Conservation (phyloP, 2,888 invertebrate genomes). For the Vesta saturnalis region DNA sequence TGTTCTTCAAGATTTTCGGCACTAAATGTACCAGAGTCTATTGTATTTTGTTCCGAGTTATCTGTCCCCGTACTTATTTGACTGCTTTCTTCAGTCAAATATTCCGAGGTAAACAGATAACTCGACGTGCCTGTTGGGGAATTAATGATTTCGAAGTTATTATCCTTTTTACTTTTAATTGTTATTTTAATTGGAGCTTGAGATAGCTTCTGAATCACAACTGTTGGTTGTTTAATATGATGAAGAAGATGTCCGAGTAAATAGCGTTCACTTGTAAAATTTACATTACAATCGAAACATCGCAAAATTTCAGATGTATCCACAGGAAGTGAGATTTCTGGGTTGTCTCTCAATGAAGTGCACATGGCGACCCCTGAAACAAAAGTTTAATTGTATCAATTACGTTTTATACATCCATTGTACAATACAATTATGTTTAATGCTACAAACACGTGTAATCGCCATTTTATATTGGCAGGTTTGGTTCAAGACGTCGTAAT, state of each 20-base stretch:
- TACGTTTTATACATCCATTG: background rate
- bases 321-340: background rate
- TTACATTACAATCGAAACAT: conserved; percentile 66
- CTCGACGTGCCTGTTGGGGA: conserved; percentile 45
- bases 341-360: conserved; percentile 20
- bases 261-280: conserved; percentile 63
- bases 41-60: conserved; percentile 46
- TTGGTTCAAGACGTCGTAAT: no score
- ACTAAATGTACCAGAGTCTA: conserved; percentile 28
- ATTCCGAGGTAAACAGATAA: conserved; percentile 22
- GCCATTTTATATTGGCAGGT: no score
- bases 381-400: background rate
- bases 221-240: conserved; percentile 67
- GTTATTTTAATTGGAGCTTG: conserved; percentile 65
- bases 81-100: conserved; percentile 61
- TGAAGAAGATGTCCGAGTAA: conserved; percentile 66
- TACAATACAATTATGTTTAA: no score
- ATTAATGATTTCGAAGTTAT: conserved; percentile 57
- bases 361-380: conserved; percentile 26
- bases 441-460: no score
- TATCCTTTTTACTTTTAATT: conserved; percentile 58
- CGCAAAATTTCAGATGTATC: conserved; percentile 47
- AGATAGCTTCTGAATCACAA: conserved; percentile 63
- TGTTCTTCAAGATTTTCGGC: conserved; percentile 33
- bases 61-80: conserved; percentile 37